phyloP scores from a whole-genome alignment of 2,888 invertebrate genomes.

The Polymixis lichenea region DNA sequence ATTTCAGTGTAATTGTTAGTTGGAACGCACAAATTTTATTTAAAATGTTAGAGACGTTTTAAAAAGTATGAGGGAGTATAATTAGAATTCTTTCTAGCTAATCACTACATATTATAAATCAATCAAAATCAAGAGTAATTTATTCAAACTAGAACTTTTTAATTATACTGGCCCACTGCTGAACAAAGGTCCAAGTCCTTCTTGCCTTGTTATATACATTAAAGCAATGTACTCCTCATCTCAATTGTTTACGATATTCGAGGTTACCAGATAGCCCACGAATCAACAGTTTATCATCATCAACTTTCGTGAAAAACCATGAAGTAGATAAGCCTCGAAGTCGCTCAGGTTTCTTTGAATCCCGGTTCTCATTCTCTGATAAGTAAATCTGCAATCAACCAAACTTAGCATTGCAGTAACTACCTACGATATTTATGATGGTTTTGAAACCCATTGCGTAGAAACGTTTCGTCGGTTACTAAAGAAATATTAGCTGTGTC shows the following conservation, averaged over 20 bases:
- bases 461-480: too few species aligned
- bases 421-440: too few species aligned
- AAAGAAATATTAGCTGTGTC: too few species aligned
- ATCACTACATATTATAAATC: too few species aligned
- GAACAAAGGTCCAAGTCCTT: too few species aligned
- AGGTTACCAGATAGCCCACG: neutral
- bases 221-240: neutral
- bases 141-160: too few species aligned
- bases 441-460: too few species aligned
- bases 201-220: neutral
- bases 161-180: too few species aligned
- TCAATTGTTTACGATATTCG: neutral
- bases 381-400: too few species aligned
- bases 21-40: conserved; percentile 16
- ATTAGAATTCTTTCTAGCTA: neutral
- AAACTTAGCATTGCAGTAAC: too few species aligned
- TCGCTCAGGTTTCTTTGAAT: neutral
- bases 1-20: conserved; percentile 29
- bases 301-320: neutral
- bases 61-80: neutral
- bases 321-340: neutral
- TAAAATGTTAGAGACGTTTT: neutral
- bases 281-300: neutral
- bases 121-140: too few species aligned
- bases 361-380: neutral